Conservation (phyloP, 2,797 vertebrate species). For the Serranus cabrilla region DNA sequence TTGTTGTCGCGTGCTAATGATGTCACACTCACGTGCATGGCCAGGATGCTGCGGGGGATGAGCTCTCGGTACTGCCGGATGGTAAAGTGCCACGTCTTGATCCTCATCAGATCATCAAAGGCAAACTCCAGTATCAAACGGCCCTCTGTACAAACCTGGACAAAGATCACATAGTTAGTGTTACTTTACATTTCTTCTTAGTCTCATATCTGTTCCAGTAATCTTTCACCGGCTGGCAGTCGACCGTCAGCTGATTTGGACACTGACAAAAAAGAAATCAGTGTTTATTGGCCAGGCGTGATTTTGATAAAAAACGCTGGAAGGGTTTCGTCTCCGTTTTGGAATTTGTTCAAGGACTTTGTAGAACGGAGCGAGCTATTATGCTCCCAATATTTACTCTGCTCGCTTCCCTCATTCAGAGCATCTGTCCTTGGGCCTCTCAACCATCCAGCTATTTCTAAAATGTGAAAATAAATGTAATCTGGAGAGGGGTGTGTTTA, state of each 20-base stretch:
- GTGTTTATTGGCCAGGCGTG: slow-evolving; percentile 53
- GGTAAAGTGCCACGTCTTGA: slow-evolving; percentile 99
- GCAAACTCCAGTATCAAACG: slow-evolving; percentile 98
- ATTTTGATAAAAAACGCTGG: slow-evolving; percentile 57
- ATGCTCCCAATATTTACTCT: slow-evolving; percentile 69
- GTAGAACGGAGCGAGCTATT: slow-evolving; percentile 59
- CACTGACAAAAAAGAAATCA: slow-evolving; percentile 36
- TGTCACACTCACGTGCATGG: slow-evolving; percentile 97
- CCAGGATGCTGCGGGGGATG: slow-evolving; percentile 97
- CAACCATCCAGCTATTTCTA: slow-evolving; percentile 67
- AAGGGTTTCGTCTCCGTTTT: slow-evolving; percentile 66
- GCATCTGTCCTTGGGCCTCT: slow-evolving; percentile 71
- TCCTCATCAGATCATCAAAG: slow-evolving; percentile 99
- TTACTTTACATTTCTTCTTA: slow-evolving; percentile 41
- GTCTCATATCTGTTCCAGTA: slow-evolving; percentile 21
- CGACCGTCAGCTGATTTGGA: slow-evolving; percentile 43
- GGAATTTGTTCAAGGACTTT: slow-evolving; percentile 70
- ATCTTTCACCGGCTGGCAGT: slow-evolving; percentile 33
- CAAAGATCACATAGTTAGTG: slow-evolving; percentile 50
- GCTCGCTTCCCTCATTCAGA: slow-evolving; percentile 63
- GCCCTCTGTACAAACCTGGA: slow-evolving; percentile 98
- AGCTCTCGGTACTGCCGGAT: slow-evolving; percentile 98
- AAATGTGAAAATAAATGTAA: slow-evolving; percentile 81
- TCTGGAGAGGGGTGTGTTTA: slow-evolving; percentile 79
- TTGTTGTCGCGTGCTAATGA: slow-evolving; percentile 44